Evolutionary conservation across 2,113 vertebrate genomes (phyloP), one percentile per base, ranked within the genome.

Genomic region (Oncorhynchus masou): DNA sequence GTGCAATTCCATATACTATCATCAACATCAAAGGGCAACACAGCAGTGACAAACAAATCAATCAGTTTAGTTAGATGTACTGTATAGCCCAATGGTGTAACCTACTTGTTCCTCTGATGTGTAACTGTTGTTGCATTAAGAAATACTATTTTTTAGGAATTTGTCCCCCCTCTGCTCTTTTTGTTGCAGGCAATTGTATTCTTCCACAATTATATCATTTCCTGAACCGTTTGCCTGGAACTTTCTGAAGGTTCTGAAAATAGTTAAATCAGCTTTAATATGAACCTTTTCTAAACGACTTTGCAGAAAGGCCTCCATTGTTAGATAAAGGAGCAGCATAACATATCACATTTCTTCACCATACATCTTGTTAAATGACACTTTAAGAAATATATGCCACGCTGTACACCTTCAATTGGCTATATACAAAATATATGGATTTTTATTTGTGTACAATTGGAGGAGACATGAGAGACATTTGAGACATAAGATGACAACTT

Each of bases 191-290:
- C 51, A 70, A 69, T 80, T 74, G 60, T n/a, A 69, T 75, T 85
- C 70, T 57, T 45, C 60, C 48, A 39, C 72, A 76, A 81, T 81
- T 73, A 71, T 45, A 74, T 74, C 22, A 85, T 79, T 83, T 85
- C 74, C 71, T 65, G 34, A 39, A 39, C 39, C 39, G 39, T 39
- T 39, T 39, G 65, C 22, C 70, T 76, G 70, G 70, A 62, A 72
- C 25, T 19, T 67, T 76, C 69, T 62, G 25, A 25, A 25, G 25
- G 62, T 60, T 39, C 39, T 39, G 39, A 39, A 39, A 39, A 39
- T 39, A 0, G 2, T 8, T 2, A 39, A 9, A 39, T 39, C 29
- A 49, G 3, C 62, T 19, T 57, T 68, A 59, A 74, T 79, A 59
- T 74, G 48, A 74, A 80, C 25, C 78, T 34, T 71, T 39, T 39